Conservation (phyloP, 2,113 vertebrate genomes). For the Athene noctua region DNA sequence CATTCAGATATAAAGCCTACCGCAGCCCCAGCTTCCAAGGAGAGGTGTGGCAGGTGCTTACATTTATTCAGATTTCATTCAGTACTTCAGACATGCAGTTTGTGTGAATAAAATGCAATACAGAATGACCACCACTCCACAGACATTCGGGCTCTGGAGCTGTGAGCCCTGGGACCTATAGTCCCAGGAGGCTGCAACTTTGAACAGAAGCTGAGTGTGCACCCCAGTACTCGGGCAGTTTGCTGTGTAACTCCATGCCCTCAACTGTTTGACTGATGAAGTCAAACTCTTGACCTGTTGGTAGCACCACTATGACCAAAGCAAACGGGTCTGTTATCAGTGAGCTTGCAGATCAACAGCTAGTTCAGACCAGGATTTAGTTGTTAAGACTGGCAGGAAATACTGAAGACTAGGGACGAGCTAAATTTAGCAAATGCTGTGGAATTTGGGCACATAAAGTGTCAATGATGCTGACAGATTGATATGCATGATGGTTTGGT, state of each 20-base stretch:
- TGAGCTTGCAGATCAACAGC: neutral
- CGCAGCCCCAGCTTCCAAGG: neutral
- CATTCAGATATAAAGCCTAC: neutral
- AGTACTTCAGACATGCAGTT: neutral
- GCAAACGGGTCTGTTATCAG: neutral
- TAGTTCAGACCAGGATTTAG: neutral
- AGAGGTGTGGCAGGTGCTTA: neutral
- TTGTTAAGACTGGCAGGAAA: neutral
- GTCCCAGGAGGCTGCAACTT: neutral
- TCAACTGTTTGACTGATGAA: neutral
- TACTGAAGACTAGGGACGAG: neutral
- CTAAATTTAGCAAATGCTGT: neutral
- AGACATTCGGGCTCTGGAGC: neutral
- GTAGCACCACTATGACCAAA: neutral
- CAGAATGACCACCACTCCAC: neutral
- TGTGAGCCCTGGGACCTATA: neutral
- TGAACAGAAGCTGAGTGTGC: neutral
- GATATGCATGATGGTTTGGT: neutral
- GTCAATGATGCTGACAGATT: neutral
- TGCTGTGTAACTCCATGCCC: fast-evolving
- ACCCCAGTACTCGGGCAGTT: neutral
- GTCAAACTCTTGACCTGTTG: neutral
- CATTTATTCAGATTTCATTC: neutral
- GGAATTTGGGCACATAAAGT: neutral
- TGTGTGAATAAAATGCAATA: neutral